Percentiles rank a stretch among this genome's conserved stretches.
Evolutionary conservation across 2,888 invertebrate genomes (phyloP).

Genomic region (Drosophila maculinotata): DNA sequence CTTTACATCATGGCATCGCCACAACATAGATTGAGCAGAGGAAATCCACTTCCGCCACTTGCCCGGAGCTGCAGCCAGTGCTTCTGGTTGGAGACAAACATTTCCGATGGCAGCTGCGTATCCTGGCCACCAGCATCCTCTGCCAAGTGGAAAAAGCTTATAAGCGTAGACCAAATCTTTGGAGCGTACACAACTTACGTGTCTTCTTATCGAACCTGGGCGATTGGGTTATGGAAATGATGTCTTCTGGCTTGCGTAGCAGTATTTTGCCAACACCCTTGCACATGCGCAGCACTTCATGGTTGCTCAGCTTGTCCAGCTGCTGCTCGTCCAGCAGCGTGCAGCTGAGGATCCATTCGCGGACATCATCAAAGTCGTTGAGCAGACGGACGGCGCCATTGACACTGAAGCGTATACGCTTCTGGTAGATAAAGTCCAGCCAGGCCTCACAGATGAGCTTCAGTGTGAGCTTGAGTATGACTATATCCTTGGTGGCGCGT

Average conservation of each 20-base stretch:
- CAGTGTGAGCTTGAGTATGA: slow-evolving; percentile 91
- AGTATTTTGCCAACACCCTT: slow-evolving; percentile 94
- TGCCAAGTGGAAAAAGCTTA: slow-evolving; percentile 58
- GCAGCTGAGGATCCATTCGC: slow-evolving; percentile 90
- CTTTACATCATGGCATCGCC: slow-evolving; percentile 65
- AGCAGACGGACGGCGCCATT: slow-evolving; percentile 92
- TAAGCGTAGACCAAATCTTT: background rate
- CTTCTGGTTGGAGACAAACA: slow-evolving; percentile 96
- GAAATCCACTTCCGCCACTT: slow-evolving; percentile 67
- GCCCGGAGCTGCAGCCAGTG: slow-evolving; percentile 93
- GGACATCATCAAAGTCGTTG: slow-evolving; percentile 92
- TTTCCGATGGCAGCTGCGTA: slow-evolving; percentile 93
- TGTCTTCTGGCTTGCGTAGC: slow-evolving; percentile 92
- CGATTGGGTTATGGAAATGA: slow-evolving; percentile 90
- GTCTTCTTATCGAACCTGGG: slow-evolving; percentile 76
- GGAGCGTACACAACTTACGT: slow-evolving; percentile 46
- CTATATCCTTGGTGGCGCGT: slow-evolving; percentile 90
- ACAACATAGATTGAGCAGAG: slow-evolving; percentile 72
- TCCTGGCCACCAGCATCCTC: slow-evolving; percentile 86
- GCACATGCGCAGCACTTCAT: slow-evolving; percentile 88
- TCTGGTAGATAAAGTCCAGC: slow-evolving; percentile 93
- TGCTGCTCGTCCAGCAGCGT: slow-evolving; percentile 86
- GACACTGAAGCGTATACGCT: slow-evolving; percentile 92
- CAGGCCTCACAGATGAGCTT: slow-evolving; percentile 94
- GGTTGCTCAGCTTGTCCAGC: slow-evolving; percentile 85